phyloP scores from a whole-genome alignment of 2,888 invertebrate genomes.

The Synergus itoensis region DNA sequence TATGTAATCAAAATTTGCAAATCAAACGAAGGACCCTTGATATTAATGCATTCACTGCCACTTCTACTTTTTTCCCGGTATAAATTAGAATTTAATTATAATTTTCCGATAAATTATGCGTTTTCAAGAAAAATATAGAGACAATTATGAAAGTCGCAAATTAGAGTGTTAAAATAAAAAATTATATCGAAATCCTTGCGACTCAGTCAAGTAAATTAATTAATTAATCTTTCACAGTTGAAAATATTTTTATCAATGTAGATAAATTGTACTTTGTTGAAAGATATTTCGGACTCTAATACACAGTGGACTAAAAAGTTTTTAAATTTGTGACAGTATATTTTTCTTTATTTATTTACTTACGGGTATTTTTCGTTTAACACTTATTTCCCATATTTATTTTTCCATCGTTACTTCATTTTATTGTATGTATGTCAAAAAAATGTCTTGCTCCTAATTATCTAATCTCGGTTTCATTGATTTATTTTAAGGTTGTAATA shows the following conservation, averaged over 20 bases:
- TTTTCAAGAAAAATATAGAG: conserved; percentile 3
- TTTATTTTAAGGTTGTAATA: too few relatives aligned
- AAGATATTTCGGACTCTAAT: neutral
- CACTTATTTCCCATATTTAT: neutral
- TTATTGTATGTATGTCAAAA: neutral
- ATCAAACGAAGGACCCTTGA: neutral
- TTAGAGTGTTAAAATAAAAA: neutral
- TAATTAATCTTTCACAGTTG: neutral
- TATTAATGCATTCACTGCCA: neutral
- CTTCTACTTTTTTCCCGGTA: neutral
- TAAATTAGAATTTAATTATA: too few relatives aligned
- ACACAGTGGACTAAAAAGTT: neutral
- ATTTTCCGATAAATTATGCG: conserved; percentile 1
- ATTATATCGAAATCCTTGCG: neutral
- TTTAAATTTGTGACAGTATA: too few relatives aligned
- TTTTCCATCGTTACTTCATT: neutral
- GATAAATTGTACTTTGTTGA: neutral
- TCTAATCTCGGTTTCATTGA: too few relatives aligned
- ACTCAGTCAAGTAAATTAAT: too few relatives aligned
- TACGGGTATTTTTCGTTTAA: neutral
- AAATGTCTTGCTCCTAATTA: neutral
- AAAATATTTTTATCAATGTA: neutral
- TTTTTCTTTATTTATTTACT: neutral
- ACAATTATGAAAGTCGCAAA: neutral
- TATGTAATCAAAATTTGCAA: neutral